Percentiles rank a stretch among this genome's conserved stretches.
These are phyloP conservation scores for Drosophila lacteicornis DNA, from an alignment of 1,140 invertebrate species.

Conservation along the genomic window DNA sequence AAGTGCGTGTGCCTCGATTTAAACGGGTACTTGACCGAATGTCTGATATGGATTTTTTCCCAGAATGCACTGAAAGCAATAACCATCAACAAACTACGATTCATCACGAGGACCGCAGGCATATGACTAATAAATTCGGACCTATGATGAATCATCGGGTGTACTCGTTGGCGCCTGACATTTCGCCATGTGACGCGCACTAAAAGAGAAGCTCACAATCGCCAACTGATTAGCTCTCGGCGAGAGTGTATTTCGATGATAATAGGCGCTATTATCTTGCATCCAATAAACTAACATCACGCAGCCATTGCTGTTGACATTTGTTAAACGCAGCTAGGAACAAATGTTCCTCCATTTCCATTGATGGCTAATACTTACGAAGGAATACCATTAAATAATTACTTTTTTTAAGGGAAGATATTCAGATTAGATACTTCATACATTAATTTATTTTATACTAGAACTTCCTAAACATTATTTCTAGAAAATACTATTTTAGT, in stretches of 20 bases:
- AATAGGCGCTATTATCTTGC: constrained; percentile 12
- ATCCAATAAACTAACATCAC: constrained; percentile 7
- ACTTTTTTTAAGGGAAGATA: too few species aligned
- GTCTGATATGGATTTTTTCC: constrained; percentile 17
- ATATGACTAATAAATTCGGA: constrained; percentile 8
- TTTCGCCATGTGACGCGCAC: constrained; percentile 27
- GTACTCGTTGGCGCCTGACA: constrained; percentile 18
- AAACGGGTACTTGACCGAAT: not conserved
- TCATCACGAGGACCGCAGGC: constrained; percentile 4
- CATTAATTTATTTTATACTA: too few species aligned
- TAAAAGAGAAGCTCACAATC: constrained; percentile 12
- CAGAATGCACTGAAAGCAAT: constrained; percentile 29
- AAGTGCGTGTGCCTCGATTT: not conserved
- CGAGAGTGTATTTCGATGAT: constrained; percentile 8
- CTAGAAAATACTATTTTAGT: too few species aligned
- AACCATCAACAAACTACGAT: constrained; percentile 8
- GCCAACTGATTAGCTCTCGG: constrained; percentile 30
- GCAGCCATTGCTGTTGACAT: not conserved
- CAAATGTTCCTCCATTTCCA: not conserved
- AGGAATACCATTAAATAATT: too few species aligned
- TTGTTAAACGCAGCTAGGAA: not conserved
- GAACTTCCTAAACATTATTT: too few species aligned
- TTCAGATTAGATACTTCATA: too few species aligned
- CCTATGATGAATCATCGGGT: constrained; percentile 19
- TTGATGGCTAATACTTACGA: too few species aligned